phyloP scores from a whole-genome alignment of 2,113 vertebrate species.

The Paratilapia polleni region DNA sequence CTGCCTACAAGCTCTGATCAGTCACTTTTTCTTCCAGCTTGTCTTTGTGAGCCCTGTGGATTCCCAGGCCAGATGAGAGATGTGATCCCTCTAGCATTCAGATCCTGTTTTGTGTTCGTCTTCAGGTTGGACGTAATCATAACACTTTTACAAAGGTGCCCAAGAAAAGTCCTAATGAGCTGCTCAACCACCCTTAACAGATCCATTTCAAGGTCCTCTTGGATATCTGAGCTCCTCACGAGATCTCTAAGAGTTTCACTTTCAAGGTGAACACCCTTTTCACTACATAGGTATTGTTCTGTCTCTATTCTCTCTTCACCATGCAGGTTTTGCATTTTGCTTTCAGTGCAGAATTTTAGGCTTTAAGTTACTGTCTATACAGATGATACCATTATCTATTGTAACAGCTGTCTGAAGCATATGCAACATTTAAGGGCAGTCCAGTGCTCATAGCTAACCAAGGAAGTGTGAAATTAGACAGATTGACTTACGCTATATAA shows the following conservation, averaged over 20 bases:
- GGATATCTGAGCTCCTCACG: not conserved
- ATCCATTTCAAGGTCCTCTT: not conserved
- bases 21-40: not conserved
- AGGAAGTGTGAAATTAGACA: constrained; percentile 50
- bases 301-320: not conserved
- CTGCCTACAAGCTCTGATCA: not conserved
- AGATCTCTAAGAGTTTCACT: not conserved
- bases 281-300: not conserved
- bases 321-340: not conserved
- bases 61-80: not conserved
- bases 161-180: not conserved
- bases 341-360: not conserved
- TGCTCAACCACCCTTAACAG: not conserved
- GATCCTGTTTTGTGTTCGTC: not conserved
- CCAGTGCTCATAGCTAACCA: constrained; percentile 16
- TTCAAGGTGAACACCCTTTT: not conserved
- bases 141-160: not conserved
- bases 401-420: constrained; percentile 48
- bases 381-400: constrained; percentile 26
- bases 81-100: not conserved
- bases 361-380: not conserved
- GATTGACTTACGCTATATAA: constrained; percentile 12
- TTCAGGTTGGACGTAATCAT: not conserved
- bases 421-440: constrained; percentile 19
- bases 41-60: not conserved